Conservation (phyloP, 2,797 vertebrate species). For the Pangasius macronema region DNA sequence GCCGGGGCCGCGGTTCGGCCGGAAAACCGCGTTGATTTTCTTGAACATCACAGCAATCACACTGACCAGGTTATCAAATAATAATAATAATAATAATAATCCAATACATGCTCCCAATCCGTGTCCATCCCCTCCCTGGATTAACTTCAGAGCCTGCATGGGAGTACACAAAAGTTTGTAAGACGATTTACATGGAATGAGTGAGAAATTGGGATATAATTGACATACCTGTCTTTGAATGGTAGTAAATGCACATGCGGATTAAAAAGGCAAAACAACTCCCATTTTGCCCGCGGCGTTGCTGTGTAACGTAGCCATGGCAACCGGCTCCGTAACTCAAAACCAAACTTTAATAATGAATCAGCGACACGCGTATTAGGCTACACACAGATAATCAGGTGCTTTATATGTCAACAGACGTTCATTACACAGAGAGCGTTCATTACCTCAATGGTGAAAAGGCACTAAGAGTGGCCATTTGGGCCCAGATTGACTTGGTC, state of each 20-base stretch:
- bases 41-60: conserved; percentile 79
- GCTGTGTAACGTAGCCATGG: conserved; percentile 12
- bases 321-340: conserved; percentile 43
- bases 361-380: conserved; percentile 33
- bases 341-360: conserved; percentile 53
- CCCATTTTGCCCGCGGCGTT: conserved; percentile 16
- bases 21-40: conserved; percentile 89
- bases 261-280: conserved; percentile 7
- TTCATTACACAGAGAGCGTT: conserved; percentile 8
- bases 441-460: background rate
- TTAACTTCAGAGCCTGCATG: background rate
- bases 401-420: conserved; percentile 8
- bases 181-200: background rate
- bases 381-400: conserved; percentile 40
- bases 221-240: conserved; percentile 53
- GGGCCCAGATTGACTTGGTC: background rate
- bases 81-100: background rate
- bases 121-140: background rate
- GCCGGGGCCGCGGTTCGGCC: conserved; percentile 73
- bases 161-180: too few species aligned
- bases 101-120: background rate
- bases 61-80: background rate
- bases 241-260: too few species aligned
- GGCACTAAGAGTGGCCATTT: background rate
- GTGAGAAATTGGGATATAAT: background rate